phyloP scores from a whole-genome alignment of 1,140 invertebrate species.

The Triops longicaudatus region DNA sequence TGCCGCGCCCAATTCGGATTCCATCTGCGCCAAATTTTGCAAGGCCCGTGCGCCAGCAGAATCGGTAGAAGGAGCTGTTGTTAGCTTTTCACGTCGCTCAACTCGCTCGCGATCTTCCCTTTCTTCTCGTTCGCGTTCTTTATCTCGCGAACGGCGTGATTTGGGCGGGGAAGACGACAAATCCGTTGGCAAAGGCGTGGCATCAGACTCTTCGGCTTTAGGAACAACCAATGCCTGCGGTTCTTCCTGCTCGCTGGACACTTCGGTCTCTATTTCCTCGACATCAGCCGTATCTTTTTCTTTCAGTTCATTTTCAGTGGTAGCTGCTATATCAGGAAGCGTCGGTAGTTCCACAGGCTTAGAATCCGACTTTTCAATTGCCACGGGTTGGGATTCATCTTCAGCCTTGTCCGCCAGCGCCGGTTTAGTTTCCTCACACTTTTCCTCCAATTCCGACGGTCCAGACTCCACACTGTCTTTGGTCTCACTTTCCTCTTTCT shows the following conservation, averaged over 20 bases:
- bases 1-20: conserved; percentile 27
- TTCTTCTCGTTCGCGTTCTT: conserved; percentile 31
- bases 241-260: conserved; percentile 30
- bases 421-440: conserved; percentile 33
- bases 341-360: conserved; percentile 30
- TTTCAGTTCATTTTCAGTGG: conserved; percentile 28
- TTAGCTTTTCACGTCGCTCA: conserved; percentile 28
- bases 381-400: conserved; percentile 29
- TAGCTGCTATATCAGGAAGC: conserved; percentile 7
- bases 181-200: neutral
- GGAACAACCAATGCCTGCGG: neutral
- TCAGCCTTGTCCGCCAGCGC: conserved; percentile 35
- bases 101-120: conserved; percentile 32
- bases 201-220: conserved; percentile 26
- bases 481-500: conserved; percentile 24
- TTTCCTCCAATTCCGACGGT: conserved; percentile 29
- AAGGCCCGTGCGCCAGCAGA: conserved; percentile 19
- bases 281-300: conserved; percentile 30
- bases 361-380: conserved; percentile 30
- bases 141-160: conserved; percentile 28
- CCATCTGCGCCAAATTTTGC: conserved; percentile 26
- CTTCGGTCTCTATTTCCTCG: conserved; percentile 31
- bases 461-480: conserved; percentile 22
- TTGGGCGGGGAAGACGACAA: neutral
- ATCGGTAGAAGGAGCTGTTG: conserved; percentile 16